Conservation (phyloP, 2,888 invertebrate species). For the Athrips mouffetella region DNA sequence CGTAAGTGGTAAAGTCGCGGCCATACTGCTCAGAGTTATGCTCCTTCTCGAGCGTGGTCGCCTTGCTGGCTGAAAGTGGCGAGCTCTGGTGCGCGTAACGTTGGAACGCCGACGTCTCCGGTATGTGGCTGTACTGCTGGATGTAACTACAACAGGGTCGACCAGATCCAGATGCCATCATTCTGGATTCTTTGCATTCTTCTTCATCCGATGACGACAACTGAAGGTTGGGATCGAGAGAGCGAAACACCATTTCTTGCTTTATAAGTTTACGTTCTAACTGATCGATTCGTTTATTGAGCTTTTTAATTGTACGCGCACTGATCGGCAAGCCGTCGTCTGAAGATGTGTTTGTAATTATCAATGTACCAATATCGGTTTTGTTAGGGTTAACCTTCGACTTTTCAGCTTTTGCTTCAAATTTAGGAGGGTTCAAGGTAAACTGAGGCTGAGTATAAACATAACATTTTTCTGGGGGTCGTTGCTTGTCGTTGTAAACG, state of each 20-base stretch:
- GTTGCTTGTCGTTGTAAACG: constrained; percentile 39
- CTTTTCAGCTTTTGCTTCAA: constrained; percentile 39
- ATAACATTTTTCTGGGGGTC: constrained; percentile 55
- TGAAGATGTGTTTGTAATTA: constrained; percentile 47
- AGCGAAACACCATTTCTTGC: constrained; percentile 64
- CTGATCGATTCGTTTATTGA: constrained; percentile 53
- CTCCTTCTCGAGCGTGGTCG: constrained; percentile 61
- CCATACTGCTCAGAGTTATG: constrained; percentile 71
- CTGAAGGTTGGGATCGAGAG: constrained; percentile 49
- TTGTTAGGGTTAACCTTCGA: constrained; percentile 38
- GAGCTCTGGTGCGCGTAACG: constrained; percentile 55
- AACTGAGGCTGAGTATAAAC: constrained; percentile 47
- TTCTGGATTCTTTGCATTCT: constrained; percentile 41
- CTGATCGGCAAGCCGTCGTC: constrained; percentile 37
- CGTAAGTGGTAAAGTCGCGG: constrained; percentile 67
- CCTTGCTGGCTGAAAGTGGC: constrained; percentile 56
- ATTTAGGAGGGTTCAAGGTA: constrained; percentile 51
- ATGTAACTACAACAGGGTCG: constrained; percentile 65
- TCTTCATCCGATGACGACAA: constrained; percentile 63
- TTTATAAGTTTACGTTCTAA: constrained; percentile 57
- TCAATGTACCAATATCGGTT: constrained; percentile 51
- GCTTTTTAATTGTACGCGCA: constrained; percentile 37
- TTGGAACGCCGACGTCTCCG: constrained; percentile 69
- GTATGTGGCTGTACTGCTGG: constrained; percentile 67
- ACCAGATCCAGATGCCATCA: constrained; percentile 39